phyloP scores from a whole-genome alignment of 2,113 vertebrate genomes.

The Excalfactoria chinensis region DNA sequence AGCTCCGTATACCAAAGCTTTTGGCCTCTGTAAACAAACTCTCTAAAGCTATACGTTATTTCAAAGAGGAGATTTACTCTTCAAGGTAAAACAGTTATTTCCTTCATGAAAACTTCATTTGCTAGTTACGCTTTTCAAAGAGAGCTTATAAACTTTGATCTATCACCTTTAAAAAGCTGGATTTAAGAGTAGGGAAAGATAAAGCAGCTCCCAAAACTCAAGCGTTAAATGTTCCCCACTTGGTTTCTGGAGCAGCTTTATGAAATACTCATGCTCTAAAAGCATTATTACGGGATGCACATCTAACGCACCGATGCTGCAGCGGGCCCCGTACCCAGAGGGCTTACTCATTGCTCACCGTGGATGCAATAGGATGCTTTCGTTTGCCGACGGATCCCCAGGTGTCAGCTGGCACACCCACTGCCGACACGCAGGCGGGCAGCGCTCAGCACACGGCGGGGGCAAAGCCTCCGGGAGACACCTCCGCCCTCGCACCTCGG shows the following conservation, averaged over 20 bases:
- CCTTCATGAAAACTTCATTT: neutral
- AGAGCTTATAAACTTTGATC: conserved; percentile 11
- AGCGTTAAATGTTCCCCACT: neutral
- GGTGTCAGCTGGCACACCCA: too few species aligned
- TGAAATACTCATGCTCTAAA: neutral
- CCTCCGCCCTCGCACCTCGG: too few species aligned
- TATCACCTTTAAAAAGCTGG: neutral
- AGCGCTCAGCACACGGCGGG: too few species aligned
- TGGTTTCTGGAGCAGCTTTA: neutral
- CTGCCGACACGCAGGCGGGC: too few species aligned
- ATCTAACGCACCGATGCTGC: rapidly evolving
- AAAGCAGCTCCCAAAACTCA: neutral
- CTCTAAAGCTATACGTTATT: neutral
- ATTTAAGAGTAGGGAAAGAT: neutral
- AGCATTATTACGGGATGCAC: rapidly evolving
- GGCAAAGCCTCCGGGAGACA: too few species aligned
- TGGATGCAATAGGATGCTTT: too few species aligned
- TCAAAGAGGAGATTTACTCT: neutral
- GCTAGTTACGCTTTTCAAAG: neutral
- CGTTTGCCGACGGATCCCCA: too few species aligned
- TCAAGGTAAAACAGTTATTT: neutral
- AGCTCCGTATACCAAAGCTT: neutral
- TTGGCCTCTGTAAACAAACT: neutral
- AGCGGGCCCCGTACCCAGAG: rapidly evolving
- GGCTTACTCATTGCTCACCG: rapidly evolving